Conservation (phyloP, 2,797 vertebrate genomes). For the Scleropages formosus region DNA sequence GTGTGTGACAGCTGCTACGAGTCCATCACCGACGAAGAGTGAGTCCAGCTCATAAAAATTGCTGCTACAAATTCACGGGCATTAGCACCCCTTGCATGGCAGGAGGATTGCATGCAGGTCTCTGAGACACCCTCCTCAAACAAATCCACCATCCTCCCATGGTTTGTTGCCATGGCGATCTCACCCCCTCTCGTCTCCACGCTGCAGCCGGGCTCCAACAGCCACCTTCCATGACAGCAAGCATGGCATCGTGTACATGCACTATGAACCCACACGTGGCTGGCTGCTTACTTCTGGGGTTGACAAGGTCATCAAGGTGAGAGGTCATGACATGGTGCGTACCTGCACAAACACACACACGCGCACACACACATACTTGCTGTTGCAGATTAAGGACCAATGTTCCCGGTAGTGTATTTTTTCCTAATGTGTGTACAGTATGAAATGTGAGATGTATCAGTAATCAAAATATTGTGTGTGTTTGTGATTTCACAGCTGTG, state of each 20-base stretch:
- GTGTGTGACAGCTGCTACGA: slow-evolving; percentile 93
- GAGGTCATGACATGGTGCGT: slow-evolving; percentile 22
- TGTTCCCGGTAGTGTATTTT: too few species aligned
- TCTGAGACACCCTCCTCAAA: too few species aligned
- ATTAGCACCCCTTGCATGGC: too few species aligned
- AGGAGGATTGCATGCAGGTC: too few species aligned
- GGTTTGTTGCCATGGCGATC: neutral
- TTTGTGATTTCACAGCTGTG: slow-evolving; percentile 73
- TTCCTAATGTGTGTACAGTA: neutral
- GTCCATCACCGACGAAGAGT: slow-evolving; percentile 96
- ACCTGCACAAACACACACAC: neutral
- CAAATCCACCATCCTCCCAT: slow-evolving; percentile 19
- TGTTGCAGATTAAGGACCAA: too few species aligned
- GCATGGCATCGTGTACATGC: slow-evolving; percentile 86
- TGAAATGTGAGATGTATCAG: too few species aligned
- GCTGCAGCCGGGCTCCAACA: slow-evolving; percentile 83
- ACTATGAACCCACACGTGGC: slow-evolving; percentile 90
- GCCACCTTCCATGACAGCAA: slow-evolving; percentile 97
- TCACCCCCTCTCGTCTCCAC: neutral
- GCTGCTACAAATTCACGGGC: neutral
- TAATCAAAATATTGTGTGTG: too few species aligned
- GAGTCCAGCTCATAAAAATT: slow-evolving; percentile 60
- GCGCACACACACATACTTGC: too few species aligned
- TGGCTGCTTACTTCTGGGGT: slow-evolving; percentile 90
- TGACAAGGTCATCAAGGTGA: slow-evolving; percentile 93